Percentiles rank a stretch among this genome's conserved stretches.
phyloP scores from a whole-genome alignment of 2,888 invertebrate genomes.

The Leucoma salicis region DNA sequence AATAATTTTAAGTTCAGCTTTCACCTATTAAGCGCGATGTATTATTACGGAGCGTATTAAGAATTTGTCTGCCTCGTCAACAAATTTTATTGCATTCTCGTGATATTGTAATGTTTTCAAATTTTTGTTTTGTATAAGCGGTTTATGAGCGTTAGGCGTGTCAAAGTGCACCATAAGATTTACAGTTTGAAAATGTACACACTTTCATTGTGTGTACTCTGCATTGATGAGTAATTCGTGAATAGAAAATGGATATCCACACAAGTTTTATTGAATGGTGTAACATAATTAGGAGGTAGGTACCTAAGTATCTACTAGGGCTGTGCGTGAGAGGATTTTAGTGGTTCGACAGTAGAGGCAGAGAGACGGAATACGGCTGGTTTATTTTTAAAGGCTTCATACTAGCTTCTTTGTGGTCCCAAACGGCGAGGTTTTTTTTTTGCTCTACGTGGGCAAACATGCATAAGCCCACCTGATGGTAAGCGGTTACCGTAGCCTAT shows the following conservation, averaged over 20 bases:
- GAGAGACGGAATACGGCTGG: too few relatives aligned
- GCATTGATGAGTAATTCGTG: neutral
- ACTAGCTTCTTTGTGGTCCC: too few relatives aligned
- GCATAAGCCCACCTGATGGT: too few relatives aligned
- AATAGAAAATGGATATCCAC: neutral
- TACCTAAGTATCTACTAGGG: too few relatives aligned
- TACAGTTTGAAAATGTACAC: conserved; percentile 2
- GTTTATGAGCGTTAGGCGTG: conserved; percentile 31
- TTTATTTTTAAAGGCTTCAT: too few relatives aligned
- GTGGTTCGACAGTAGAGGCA: too few relatives aligned
- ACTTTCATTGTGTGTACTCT: neutral
- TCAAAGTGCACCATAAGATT: conserved; percentile 31
- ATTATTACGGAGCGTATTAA: conserved; percentile 42
- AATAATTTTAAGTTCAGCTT: conserved; percentile 30
- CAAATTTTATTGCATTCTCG: conserved; percentile 58
- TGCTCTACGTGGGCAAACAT: too few relatives aligned
- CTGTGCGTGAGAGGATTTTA: too few relatives aligned
- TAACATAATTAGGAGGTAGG: too few relatives aligned
- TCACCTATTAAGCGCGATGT: conserved; percentile 34
- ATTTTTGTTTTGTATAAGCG: conserved; percentile 27
- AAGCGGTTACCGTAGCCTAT: too few relatives aligned
- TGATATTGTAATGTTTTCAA: conserved; percentile 40
- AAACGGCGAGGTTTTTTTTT: too few relatives aligned
- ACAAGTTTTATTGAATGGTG: too few relatives aligned
- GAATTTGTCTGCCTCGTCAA: conserved; percentile 46